phyloP scores from a whole-genome alignment of 2,888 invertebrate genomes.

The Trachelus tabidus region DNA sequence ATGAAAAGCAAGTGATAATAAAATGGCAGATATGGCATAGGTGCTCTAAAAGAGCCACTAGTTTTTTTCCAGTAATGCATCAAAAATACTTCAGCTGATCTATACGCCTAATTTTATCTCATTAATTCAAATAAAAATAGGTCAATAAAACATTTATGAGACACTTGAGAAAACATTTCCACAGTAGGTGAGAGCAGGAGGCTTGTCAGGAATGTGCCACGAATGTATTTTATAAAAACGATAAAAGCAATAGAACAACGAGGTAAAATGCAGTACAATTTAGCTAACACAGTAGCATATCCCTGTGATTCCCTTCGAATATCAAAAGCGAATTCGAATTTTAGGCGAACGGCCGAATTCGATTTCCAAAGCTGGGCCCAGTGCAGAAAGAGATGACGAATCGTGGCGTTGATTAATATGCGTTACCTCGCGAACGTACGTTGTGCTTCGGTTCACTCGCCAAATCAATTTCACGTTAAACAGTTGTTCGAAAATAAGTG shows the following conservation, averaged over 20 bases:
- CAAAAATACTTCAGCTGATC: background rate
- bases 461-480: background rate
- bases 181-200: background rate
- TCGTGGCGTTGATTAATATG: conserved; percentile 7
- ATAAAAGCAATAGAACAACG: background rate
- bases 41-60: background rate
- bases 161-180: background rate
- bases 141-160: background rate
- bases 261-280: background rate
- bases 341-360: background rate
- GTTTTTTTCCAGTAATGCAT: background rate
- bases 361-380: background rate
- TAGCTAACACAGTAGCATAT: background rate
- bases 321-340: background rate
- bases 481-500: background rate
- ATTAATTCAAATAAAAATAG: background rate
- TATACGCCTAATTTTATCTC: background rate
- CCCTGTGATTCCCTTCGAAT: background rate
- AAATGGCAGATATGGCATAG: background rate
- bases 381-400: background rate
- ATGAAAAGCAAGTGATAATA: background rate
- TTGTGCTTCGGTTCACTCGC: background rate
- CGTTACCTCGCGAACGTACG: background rate
- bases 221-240: background rate
- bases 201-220: background rate